Percentiles rank a stretch among this genome's conserved stretches.
These are phyloP conservation scores for Drosophila mayaguana DNA, from an alignment of 2,888 invertebrate species.

Conservation along the genomic window DNA sequence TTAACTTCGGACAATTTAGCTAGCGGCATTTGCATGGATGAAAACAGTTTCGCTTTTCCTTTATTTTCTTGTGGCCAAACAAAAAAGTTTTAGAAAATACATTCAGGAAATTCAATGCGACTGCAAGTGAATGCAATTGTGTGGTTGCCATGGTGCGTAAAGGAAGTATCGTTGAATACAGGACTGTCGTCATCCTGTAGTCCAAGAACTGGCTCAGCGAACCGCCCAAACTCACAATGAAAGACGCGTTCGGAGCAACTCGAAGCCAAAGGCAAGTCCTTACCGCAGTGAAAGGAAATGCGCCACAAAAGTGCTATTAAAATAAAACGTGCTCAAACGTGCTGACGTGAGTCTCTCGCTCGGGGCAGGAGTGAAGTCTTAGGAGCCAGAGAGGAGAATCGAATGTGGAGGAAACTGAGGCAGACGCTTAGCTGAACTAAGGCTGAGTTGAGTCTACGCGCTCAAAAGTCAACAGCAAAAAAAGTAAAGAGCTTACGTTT, in stretches of 20 bases:
- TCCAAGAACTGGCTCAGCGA: slow-evolving; percentile 6
- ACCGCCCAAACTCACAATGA: slow-evolving; percentile 12
- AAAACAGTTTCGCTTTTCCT: slow-evolving; percentile 15
- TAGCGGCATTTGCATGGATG: slow-evolving; percentile 21
- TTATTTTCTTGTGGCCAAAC: neutral
- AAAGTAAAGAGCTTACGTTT: neutral
- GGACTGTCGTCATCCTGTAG: neutral
- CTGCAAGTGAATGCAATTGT: slow-evolving; percentile 19
- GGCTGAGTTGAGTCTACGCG: slow-evolving; percentile 40
- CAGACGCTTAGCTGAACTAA: slow-evolving; percentile 17
- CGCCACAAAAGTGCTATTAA: slow-evolving; percentile 73
- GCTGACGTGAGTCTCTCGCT: slow-evolving; percentile 47
- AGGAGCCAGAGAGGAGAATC: neutral
- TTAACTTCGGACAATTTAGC: neutral
- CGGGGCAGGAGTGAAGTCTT: neutral
- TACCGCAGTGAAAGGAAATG: slow-evolving; percentile 50
- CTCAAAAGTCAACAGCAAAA: slow-evolving; percentile 50
- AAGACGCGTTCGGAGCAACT: slow-evolving; percentile 16
- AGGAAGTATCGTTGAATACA: neutral
- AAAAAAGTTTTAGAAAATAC: neutral
- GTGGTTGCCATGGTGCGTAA: slow-evolving; percentile 1
- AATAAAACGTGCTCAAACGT: slow-evolving; percentile 75
- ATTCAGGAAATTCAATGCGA: slow-evolving; percentile 7
- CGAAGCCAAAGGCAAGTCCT: slow-evolving; percentile 24
- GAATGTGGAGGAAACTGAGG: neutral